Base-by-base conservation (phyloP, 2,113 vertebrate genomes). In the Lethenteron reissneri region DNA sequence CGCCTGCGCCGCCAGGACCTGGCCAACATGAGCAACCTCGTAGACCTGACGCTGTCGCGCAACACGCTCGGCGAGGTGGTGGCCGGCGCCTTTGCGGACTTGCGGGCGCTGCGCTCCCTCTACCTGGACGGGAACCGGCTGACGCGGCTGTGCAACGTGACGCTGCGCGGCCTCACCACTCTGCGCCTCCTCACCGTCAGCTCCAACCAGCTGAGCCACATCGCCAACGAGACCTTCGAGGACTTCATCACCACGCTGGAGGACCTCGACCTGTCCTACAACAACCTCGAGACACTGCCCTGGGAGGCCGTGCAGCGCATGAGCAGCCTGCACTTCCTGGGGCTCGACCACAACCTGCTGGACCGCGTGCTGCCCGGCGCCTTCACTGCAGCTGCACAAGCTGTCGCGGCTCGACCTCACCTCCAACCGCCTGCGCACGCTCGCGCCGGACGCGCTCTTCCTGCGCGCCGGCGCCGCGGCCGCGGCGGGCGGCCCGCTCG, bases 311-410 rank as follows among this genome's bases (percentile, higher is more conserved):
- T 92, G 62, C 86, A 85, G 19, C 83, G 84, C 78, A 92, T 92
- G 89, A 83, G 84, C 62, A 88, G 81, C 72, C 82, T 92, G 58
- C 88, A 87, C 79, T 88, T 85, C 1, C 84, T 92, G 71, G 89
- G 89, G 76, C 79, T 92, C 79, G 89, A 92, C 76, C 88, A 92
- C 76, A 92, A 92, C 80, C 81, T 92, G 73, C 88, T 92, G 4
- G 86, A 90, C 58, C 80, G 84, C 72, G 81, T 92, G 69, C 82
- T 83, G 1, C 86, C 88, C 3, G 88, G 88, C 57, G 83, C 84
- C 72, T 91, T 92, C 7, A 81, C 85, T n/a, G 9, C 86, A 89
- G 76, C 83, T 92, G 2, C 82, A 86, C 74, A 87, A 89, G 74
- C 86, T 92, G 19, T 87, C 88, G 3, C 81, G 89, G 70, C 80